Percentiles rank a stretch among this genome's conserved stretches.
Conservation (phyloP, 2,113 vertebrate genomes). For the Mobula birostris region DNA sequence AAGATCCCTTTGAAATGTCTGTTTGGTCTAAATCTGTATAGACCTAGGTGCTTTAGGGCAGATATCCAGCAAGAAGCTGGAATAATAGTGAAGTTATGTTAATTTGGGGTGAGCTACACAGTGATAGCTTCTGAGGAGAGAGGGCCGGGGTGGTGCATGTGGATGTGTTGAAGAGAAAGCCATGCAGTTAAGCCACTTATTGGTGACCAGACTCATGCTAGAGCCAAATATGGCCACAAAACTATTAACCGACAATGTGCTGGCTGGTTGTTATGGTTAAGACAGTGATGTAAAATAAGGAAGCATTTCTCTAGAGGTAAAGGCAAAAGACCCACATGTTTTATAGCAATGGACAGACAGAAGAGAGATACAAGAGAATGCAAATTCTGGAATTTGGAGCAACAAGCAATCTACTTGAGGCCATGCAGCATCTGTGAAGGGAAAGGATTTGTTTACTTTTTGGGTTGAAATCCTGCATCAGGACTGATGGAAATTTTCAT, state of each 20-base stretch:
- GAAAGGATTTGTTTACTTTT: no score
- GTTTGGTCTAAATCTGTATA: background rate
- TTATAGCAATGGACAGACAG: background rate
- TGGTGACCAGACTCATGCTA: background rate
- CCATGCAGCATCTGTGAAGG: no score
- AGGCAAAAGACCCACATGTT: background rate
- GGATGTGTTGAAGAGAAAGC: no score
- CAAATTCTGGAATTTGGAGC: no score
- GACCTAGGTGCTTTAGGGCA: constrained; percentile 4
- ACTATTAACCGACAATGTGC: background rate
- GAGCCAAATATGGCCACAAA: background rate
- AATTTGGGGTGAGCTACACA: background rate
- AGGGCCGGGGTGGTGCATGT: no score
- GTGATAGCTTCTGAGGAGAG: no score
- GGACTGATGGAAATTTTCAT: background rate
- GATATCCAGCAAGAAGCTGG: background rate
- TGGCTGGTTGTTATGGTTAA: background rate
- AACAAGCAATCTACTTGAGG: no score
- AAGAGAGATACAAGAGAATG: no score
- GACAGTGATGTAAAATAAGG: background rate
- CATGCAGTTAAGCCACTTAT: background rate
- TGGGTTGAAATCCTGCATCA: no score
- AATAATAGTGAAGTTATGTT: background rate
- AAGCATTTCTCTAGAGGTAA: background rate
- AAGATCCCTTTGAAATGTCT: constrained; percentile 18